Percentiles rank a stretch among this genome's conserved stretches.
Evolutionary conservation across 2,888 invertebrate species (phyloP).

Genomic region (Lamproptera curius): DNA sequence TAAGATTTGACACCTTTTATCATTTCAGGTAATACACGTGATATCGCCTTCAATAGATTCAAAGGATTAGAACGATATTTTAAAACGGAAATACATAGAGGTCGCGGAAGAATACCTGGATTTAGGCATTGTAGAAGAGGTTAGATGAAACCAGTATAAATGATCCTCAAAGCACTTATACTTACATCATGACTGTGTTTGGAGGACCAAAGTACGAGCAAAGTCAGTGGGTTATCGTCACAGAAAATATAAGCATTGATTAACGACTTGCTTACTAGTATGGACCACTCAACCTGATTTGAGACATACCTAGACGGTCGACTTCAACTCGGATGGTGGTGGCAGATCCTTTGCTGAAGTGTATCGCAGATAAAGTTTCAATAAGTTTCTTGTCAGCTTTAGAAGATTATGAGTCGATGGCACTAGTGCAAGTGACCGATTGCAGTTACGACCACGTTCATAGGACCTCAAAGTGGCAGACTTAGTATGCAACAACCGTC

Average conservation of each 20-base stretch:
- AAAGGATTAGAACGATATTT: background rate
- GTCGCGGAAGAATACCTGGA: background rate
- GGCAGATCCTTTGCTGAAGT: conserved; percentile 17
- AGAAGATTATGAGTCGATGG: background rate
- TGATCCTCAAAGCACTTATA: background rate
- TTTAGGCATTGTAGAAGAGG: background rate
- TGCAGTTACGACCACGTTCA: background rate
- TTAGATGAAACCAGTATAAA: background rate
- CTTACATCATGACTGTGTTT: background rate
- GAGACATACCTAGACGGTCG: background rate
- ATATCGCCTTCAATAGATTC: background rate
- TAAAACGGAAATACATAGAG: background rate
- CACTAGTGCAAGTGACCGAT: background rate
- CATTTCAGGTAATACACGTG: background rate
- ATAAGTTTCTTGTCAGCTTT: background rate
- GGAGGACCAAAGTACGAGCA: background rate
- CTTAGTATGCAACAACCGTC: background rate
- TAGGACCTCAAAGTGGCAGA: too few relatives aligned
- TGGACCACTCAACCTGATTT: background rate
- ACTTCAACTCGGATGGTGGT: background rate
- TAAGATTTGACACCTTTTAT: background rate
- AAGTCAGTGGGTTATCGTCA: background rate
- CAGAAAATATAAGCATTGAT: background rate
- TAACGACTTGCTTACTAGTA: background rate
- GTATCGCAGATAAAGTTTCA: background rate